These are phyloP conservation scores for Sinelater perroti DNA, from an alignment of 2,888 invertebrate genomes.

Conservation along the genomic window DNA sequence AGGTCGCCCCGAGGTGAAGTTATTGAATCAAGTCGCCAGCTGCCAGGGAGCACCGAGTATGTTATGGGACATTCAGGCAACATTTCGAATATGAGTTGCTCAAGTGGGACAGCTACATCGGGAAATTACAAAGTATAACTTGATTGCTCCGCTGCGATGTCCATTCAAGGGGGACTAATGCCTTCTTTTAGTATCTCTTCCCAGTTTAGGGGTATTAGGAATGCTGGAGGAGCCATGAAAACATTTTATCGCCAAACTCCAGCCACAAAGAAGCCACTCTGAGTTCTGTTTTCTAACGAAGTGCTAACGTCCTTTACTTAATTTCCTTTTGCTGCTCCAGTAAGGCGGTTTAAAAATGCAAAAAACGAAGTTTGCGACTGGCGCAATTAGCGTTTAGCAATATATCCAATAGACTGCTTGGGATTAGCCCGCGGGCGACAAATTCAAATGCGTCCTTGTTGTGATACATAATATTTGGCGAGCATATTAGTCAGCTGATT, in stretches of 20 bases:
- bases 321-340: too few species aligned
- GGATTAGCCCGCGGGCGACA: too few species aligned
- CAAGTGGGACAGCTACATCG: slow-evolving; percentile 17
- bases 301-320: too few species aligned
- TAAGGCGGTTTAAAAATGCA: too few species aligned
- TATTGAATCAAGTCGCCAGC: slow-evolving; percentile 55
- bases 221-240: too few species aligned
- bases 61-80: slow-evolving; percentile 39
- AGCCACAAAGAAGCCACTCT: too few species aligned
- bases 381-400: too few species aligned
- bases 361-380: too few species aligned
- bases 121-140: slow-evolving; percentile 29
- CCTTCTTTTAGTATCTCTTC: slow-evolving; percentile 4
- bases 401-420: too few species aligned
- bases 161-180: not conserved
- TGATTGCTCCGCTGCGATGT: slow-evolving; percentile 10
- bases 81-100: slow-evolving; percentile 31
- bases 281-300: too few species aligned
- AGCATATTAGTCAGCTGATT: slow-evolving; percentile 42
- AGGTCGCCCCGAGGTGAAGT: slow-evolving; percentile 50
- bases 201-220: not conserved
- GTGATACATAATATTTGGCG: slow-evolving; percentile 37
- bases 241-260: too few species aligned
- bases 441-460: slow-evolving; percentile 33
- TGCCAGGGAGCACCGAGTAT: slow-evolving; percentile 39